Evolutionary conservation across 2,113 vertebrate genomes (phyloP).

Genomic region (Echinops telfairi): DNA sequence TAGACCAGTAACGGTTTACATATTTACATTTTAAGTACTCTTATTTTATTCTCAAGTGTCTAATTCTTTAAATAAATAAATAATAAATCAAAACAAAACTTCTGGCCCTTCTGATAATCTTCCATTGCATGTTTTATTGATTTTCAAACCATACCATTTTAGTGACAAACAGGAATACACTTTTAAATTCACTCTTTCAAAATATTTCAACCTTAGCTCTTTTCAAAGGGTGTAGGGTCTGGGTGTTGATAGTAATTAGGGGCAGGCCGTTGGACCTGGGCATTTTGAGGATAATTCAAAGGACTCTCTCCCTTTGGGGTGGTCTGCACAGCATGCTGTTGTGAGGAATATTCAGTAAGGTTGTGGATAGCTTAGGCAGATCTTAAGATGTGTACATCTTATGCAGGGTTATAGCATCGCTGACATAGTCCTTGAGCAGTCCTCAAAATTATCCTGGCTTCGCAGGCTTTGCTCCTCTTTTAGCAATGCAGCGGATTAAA

Average conservation of each 20-base stretch:
- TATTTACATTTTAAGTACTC: slow-evolving; percentile 15
- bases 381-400: neutral
- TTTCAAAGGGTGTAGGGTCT: slow-evolving; percentile 28
- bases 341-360: neutral
- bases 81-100: neutral
- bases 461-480: neutral
- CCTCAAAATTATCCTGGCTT: slow-evolving; percentile 30
- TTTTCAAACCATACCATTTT: slow-evolving; percentile 66
- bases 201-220: slow-evolving; percentile 59
- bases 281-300: neutral
- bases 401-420: neutral
- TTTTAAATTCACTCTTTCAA: slow-evolving; percentile 67
- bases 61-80: neutral
- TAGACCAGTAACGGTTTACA: neutral
- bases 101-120: slow-evolving; percentile 36
- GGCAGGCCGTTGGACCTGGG: neutral
- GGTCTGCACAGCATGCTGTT: neutral
- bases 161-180: slow-evolving; percentile 54
- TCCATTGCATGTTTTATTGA: slow-evolving; percentile 73
- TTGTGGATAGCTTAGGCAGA: neutral
- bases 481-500: slow-evolving; percentile 57
- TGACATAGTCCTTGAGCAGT: neutral
- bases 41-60: slow-evolving; percentile 15
- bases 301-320: slow-evolving; percentile 2
- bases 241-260: slow-evolving; percentile 64